Conservation (phyloP, 2,888 invertebrate species). For the Apamea crenata region DNA sequence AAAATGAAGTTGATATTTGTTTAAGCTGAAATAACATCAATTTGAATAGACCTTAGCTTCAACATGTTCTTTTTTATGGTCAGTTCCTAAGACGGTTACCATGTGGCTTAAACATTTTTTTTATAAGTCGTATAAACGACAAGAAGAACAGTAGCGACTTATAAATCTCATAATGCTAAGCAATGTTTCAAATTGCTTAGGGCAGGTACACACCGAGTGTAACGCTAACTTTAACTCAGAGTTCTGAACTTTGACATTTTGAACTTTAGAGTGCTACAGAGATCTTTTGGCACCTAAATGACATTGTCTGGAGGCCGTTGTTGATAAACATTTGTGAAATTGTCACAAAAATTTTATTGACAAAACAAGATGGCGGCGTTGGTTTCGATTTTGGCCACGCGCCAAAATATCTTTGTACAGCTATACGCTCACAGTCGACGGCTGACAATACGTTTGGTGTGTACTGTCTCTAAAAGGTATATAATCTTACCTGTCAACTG, state of each 20-base stretch:
- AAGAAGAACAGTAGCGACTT: background rate
- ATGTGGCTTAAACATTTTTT: too few relatives aligned
- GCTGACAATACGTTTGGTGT: background rate
- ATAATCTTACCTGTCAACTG: constrained; percentile 81
- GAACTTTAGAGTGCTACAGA: too few relatives aligned
- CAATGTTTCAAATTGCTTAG: background rate
- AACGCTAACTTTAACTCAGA: background rate
- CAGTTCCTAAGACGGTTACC: background rate
- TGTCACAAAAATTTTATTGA: background rate
- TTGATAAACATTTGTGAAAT: background rate
- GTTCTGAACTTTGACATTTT: too few relatives aligned
- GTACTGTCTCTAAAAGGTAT: background rate
- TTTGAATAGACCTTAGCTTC: too few relatives aligned
- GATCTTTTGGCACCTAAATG: background rate
- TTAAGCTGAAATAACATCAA: too few relatives aligned
- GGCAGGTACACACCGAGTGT: background rate
- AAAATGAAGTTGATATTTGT: too few relatives aligned
- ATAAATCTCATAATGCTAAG: too few relatives aligned
- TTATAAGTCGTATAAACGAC: background rate
- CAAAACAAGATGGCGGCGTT: background rate
- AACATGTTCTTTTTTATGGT: background rate
- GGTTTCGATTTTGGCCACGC: background rate
- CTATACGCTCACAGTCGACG: background rate
- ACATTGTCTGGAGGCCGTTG: background rate
- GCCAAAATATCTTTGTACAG: background rate